Base-by-base conservation (phyloP, 2,113 vertebrate genomes). In the Erinaceus europaeus region DNA sequence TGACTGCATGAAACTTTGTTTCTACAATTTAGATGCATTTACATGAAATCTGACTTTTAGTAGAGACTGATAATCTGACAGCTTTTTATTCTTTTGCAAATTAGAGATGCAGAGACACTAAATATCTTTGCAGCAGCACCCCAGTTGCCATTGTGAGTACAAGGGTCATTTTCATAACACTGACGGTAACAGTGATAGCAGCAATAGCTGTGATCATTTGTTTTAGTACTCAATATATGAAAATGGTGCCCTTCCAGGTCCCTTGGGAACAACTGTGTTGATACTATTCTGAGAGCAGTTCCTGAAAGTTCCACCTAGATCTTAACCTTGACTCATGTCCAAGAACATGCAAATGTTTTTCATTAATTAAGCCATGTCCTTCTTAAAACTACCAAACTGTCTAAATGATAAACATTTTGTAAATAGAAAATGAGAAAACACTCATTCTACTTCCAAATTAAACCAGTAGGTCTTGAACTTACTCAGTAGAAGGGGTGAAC, bases 361-460 rank as follows among this genome's bases (percentile, higher is more conserved):
- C 13, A 2, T 2, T 42, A 1, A 17, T 79, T 67, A 67, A 46
- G 40, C 83, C 9, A 64, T 2, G 61, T 67, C 27, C 4, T 81
- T 15, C 23, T 86, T 92, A 83, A 53, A 91, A 80, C 79, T n/a
- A 40, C 12, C 38, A 77, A 64, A 40, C 84, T 64, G 18, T 2
- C 13, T 25, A 6, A 72, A 14, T 38, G 25, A 27, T 18, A 4
- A 32, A 82, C 40, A 12, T 79, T 74, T 64, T 36, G 42, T 21
- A 88, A 83, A 79, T 64, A 69, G n/a, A n/a, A n/a, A n/a, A n/a
- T n/a, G n/a, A n/a, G n/a, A n/a, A n/a, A n/a, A n/a, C n/a, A n/a
- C n/a, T 0, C 3, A 68, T 72, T 46, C 14, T 8, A 4, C 1
- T 52, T 40, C 25, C 5, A 67, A 12, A 0, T 34, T 65, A 42